phyloP scores from a whole-genome alignment of 2,113 vertebrate species.

The Brienomyrus brachyistius region DNA sequence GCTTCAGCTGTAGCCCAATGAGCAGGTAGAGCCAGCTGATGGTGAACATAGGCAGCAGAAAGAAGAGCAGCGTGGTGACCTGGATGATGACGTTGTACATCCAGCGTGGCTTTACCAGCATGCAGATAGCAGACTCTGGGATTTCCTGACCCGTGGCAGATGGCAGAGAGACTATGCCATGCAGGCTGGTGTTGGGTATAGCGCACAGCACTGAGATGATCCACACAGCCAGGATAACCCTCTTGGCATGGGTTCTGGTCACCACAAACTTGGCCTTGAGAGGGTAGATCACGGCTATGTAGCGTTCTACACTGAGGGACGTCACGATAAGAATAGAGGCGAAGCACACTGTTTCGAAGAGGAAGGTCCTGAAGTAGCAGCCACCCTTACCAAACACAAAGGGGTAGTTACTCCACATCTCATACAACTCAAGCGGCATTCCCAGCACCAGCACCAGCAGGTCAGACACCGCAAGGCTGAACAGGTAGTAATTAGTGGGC shows the following conservation, averaged over 20 bases:
- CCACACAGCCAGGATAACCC: constrained; percentile 53
- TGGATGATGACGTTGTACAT: constrained; percentile 53
- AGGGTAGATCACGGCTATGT: constrained; percentile 58
- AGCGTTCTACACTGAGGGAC: constrained; percentile 57
- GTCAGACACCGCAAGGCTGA: constrained; percentile 61
- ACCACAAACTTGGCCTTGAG: constrained; percentile 52
- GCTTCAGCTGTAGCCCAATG: constrained; percentile 49
- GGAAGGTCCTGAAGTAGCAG: constrained; percentile 62
- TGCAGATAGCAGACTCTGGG: constrained; percentile 51
- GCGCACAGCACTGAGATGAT: constrained; percentile 55
- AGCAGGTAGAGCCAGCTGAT: constrained; percentile 59
- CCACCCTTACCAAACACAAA: constrained; percentile 53
- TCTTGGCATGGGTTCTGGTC: constrained; percentile 53
- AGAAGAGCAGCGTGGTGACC: constrained; percentile 54
- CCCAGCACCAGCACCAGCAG: constrained; percentile 59
- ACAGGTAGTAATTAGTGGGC: constrained; percentile 60
- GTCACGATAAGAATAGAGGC: constrained; percentile 63
- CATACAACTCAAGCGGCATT: constrained; percentile 59
- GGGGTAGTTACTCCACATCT: constrained; percentile 61
- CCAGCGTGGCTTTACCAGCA: constrained; percentile 47
- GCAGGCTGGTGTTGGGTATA: constrained; percentile 58
- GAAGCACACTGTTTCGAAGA: constrained; percentile 62
- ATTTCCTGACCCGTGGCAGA: constrained; percentile 44
- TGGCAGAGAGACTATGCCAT: constrained; percentile 40
- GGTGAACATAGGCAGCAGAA: constrained; percentile 56